Conservation (phyloP, 2,113 vertebrate genomes). For the Sapayoa aenigma region DNA sequence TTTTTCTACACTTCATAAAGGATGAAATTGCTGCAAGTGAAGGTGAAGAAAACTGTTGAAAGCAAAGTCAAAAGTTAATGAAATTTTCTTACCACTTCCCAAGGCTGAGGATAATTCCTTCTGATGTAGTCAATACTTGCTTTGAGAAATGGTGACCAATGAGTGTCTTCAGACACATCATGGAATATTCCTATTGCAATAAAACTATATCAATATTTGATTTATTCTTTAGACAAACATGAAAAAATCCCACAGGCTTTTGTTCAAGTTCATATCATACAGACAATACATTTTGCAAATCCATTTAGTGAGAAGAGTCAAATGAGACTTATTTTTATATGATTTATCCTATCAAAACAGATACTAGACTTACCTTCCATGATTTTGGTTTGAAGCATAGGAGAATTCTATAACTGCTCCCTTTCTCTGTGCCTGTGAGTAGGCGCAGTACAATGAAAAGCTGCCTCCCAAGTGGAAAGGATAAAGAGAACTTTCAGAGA, state of each 20-base stretch:
- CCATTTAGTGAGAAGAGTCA: background rate
- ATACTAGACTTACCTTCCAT: background rate
- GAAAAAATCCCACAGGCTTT: background rate
- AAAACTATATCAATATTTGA: background rate
- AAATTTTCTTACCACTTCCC: constrained; percentile 69
- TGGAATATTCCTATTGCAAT: constrained; percentile 67
- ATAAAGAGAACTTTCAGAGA: background rate
- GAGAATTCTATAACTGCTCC: background rate
- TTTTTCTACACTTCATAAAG: background rate
- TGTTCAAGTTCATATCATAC: background rate
- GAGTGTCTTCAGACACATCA: constrained; percentile 76
- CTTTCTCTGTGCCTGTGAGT: background rate
- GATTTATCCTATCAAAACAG: background rate
- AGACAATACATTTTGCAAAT: background rate
- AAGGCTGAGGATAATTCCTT: constrained; percentile 73
- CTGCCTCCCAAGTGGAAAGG: background rate
- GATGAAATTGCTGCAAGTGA: background rate
- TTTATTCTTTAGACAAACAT: background rate
- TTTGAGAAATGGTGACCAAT: constrained; percentile 80
- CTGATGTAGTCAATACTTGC: constrained; percentile 75
- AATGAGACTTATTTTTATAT: background rate
- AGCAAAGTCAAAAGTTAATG: background rate
- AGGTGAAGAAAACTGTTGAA: background rate
- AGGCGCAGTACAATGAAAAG: background rate
- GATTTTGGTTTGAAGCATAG: background rate